Conservation (phyloP, 2,797 vertebrate genomes). For the Chaenodraco wilsoni region DNA sequence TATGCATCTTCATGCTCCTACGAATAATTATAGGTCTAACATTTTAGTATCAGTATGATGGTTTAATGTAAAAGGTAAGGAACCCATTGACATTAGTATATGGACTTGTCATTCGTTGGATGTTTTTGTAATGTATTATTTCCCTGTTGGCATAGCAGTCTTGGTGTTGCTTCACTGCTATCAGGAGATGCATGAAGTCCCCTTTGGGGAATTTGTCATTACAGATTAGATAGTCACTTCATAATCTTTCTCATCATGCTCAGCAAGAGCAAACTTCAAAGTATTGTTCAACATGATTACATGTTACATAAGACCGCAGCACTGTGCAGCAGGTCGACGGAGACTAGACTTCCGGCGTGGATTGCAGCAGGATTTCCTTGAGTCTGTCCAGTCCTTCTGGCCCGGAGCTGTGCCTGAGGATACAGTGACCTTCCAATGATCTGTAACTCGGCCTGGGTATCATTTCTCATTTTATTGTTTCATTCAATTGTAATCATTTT, state of each 20-base stretch:
- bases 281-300: conserved; percentile 35
- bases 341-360: conserved; percentile 66
- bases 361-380: conserved; percentile 79
- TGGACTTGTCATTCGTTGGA: neutral
- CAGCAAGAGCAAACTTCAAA: conserved; percentile 43
- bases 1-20: neutral
- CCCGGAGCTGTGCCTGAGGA: conserved; percentile 46
- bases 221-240: conserved; percentile 23
- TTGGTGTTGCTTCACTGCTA: neutral
- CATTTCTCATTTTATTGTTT: too few relatives aligned
- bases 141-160: neutral
- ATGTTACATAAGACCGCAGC: conserved; percentile 32
- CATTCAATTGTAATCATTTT: too few relatives aligned
- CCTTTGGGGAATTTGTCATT: neutral
- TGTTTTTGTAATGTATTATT: neutral
- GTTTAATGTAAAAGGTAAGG: neutral
- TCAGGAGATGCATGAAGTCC: neutral
- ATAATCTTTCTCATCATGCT: conserved; percentile 28
- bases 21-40: neutral
- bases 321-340: conserved; percentile 7
- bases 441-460: neutral
- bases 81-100: neutral
- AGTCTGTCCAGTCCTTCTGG: conserved; percentile 45
- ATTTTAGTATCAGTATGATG: neutral
- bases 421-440: conserved; percentile 20